Percentiles rank a stretch among this genome's conserved stretches.
phyloP scores from a whole-genome alignment of 2,113 vertebrate species.

The Perognathus longimembris region DNA sequence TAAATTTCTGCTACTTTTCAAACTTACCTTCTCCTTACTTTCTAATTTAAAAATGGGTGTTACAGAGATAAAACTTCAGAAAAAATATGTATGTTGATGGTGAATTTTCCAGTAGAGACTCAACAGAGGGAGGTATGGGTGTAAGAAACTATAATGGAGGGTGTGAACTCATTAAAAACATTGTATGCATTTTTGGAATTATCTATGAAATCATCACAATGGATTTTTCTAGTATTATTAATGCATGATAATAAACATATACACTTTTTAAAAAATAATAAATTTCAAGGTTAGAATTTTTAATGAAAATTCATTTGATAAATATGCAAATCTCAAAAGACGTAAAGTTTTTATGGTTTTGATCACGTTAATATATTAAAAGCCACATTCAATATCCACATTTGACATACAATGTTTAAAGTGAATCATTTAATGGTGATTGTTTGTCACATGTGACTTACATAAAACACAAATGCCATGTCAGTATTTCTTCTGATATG shows the following conservation, averaged over 20 bases:
- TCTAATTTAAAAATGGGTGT: background rate
- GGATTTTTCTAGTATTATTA: too few relatives aligned
- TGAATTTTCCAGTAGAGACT: too few relatives aligned
- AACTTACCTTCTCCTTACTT: background rate
- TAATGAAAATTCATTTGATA: background rate
- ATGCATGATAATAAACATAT: too few relatives aligned
- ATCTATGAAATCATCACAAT: too few relatives aligned
- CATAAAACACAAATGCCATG: background rate
- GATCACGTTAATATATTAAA: background rate
- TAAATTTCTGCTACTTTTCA: background rate
- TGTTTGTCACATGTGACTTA: background rate
- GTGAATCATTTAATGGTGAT: background rate
- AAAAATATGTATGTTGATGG: background rate
- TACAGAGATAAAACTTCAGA: background rate
- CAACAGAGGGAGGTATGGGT: too few relatives aligned
- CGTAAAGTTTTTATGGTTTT: background rate
- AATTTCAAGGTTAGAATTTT: background rate
- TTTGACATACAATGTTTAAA: background rate
- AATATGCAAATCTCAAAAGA: constrained; percentile 12
- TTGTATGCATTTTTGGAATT: too few relatives aligned
- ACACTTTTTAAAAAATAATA: too few relatives aligned
- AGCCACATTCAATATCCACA: background rate
- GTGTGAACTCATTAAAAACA: too few relatives aligned
- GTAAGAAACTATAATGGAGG: too few relatives aligned
- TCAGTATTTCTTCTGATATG: background rate